Conservation (phyloP, 1,140 invertebrate species). For the Nasonia vitripennis region DNA sequence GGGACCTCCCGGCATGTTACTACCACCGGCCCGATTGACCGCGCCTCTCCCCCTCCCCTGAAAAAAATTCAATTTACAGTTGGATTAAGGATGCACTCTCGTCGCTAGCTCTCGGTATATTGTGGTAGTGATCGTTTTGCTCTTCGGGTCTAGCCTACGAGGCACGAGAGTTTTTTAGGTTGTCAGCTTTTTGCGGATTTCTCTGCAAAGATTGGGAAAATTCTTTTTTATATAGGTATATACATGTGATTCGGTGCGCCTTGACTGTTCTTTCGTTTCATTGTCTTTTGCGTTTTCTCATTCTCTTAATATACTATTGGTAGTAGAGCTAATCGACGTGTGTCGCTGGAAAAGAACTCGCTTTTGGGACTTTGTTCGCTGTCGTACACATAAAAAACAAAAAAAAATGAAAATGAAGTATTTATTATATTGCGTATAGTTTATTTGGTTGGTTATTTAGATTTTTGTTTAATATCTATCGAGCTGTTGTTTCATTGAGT, state of each 20-base stretch:
- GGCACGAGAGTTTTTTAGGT: not conserved
- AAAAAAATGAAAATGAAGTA: not conserved
- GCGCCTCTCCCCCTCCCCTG: constrained; percentile 78
- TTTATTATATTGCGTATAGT: not conserved
- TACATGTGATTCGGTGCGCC: not conserved
- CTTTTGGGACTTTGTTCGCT: too few species aligned
- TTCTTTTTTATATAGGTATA: not conserved
- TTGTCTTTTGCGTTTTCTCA: not conserved
- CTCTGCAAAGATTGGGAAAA: not conserved
- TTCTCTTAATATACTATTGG: not conserved
- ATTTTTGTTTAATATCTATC: constrained; percentile 7
- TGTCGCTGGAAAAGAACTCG: too few species aligned
- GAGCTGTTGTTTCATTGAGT: constrained; percentile 13
- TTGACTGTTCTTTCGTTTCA: not conserved
- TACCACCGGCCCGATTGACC: constrained; percentile 78
- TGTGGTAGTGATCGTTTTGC: not conserved
- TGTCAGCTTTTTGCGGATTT: not conserved
- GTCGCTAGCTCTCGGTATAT: not conserved
- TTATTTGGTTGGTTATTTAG: constrained; percentile 2
- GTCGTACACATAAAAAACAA: too few species aligned
- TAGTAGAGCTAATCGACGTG: too few species aligned
- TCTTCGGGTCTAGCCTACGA: not conserved
- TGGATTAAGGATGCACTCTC: not conserved
- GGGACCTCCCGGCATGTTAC: constrained; percentile 73
- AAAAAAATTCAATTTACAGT: constrained; percentile 53